Conservation (phyloP, 2,888 invertebrate genomes). For the Mellilla xanthometata region DNA sequence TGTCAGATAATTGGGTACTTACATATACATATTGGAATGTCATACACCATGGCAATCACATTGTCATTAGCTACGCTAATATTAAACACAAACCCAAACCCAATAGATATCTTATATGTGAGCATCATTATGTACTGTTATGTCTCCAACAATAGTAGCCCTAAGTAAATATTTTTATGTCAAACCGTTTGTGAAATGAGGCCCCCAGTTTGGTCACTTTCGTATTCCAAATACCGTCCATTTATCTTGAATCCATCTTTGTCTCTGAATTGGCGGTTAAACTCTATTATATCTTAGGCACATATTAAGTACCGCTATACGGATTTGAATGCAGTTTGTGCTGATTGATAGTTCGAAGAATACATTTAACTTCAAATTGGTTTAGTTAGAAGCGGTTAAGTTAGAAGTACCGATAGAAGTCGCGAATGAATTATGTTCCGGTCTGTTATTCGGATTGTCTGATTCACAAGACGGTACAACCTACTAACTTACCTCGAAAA, state of each 20-base stretch:
- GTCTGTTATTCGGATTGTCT: constrained; percentile 14
- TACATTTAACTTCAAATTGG: constrained; percentile 17
- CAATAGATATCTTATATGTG: too few relatives aligned
- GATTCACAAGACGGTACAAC: constrained; percentile 10
- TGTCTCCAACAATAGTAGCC: too few relatives aligned
- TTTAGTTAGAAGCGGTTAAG: constrained; percentile 13
- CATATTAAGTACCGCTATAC: constrained; percentile 17
- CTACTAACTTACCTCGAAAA: constrained; percentile 12
- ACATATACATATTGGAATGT: too few relatives aligned
- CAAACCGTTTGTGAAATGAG: constrained; percentile 16
- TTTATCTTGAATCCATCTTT: constrained; percentile 15
- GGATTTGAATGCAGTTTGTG: constrained; percentile 20
- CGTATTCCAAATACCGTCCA: constrained; percentile 16
- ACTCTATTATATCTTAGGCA: constrained; percentile 12
- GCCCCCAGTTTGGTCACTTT: constrained; percentile 21
- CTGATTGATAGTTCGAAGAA: constrained; percentile 21
- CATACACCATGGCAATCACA: too few relatives aligned
- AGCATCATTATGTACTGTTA: too few relatives aligned
- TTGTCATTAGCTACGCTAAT: too few relatives aligned
- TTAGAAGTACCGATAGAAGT: constrained; percentile 9
- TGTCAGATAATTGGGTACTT: too few relatives aligned
- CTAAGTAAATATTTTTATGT: background rate
- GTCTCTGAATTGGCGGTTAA: constrained; percentile 4
- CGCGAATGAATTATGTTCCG: constrained; percentile 16
- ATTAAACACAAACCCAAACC: too few relatives aligned